A percentile compares a stretch with the other conserved stretches of the same genome.
These are phyloP conservation scores for Macrosoma leucophasiata DNA, from an alignment of 2,888 invertebrate species.

Conservation along the genomic window DNA sequence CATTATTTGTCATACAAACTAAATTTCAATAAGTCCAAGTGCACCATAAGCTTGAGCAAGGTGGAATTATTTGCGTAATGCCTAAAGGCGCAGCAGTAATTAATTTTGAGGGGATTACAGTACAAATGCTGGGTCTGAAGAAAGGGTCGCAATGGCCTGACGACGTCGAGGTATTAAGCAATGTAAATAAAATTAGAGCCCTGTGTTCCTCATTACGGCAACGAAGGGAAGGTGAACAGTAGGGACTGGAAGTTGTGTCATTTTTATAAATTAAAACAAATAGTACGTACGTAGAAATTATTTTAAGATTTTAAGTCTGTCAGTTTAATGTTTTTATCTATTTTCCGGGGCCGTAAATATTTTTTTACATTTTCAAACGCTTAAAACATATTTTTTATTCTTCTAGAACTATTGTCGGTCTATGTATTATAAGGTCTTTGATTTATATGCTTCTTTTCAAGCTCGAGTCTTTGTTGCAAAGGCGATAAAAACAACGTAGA, in stretches of 20 bases:
- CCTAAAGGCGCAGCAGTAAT: constrained; percentile 51
- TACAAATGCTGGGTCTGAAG: constrained; percentile 59
- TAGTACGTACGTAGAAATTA: not conserved
- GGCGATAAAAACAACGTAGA: no score
- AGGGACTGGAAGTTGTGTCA: not conserved
- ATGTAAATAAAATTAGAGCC: constrained; percentile 27
- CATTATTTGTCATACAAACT: not conserved
- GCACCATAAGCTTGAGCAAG: constrained; percentile 39
- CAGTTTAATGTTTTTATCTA: not conserved
- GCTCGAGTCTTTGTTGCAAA: no score
- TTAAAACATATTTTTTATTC: no score
- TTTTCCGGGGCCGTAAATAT: not conserved
- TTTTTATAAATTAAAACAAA: not conserved
- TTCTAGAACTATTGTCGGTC: no score
- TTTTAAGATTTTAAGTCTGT: not conserved
- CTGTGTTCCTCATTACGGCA: not conserved
- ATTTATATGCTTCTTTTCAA: no score
- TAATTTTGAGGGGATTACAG: constrained; percentile 69
- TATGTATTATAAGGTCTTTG: no score
- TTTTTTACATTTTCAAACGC: not conserved
- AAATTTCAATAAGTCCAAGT: constrained; percentile 5
- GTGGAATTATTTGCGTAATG: constrained; percentile 40
- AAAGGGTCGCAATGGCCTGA: constrained; percentile 40
- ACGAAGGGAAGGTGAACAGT: not conserved
- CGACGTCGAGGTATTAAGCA: constrained; percentile 47